Percentiles rank a stretch among this genome's conserved stretches.
Evolutionary conservation across 2,113 vertebrate genomes (phyloP).

Genomic region (Rhagologus leucostigma): DNA sequence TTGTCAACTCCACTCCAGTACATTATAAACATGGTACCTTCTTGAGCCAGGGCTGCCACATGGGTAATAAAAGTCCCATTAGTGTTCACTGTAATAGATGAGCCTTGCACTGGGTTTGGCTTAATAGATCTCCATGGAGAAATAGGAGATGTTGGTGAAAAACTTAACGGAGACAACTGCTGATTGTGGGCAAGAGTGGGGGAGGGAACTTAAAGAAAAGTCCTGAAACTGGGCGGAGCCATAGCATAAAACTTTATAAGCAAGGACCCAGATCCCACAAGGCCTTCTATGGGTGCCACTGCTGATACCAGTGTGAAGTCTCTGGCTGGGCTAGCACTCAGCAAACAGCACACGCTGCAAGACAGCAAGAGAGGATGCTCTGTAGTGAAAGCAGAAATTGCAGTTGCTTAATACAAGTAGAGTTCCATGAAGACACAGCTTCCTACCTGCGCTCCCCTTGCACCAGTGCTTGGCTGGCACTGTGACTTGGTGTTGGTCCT

Average conservation of each 20-base stretch:
- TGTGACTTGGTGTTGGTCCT: not conserved
- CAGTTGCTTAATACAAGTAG: not conserved
- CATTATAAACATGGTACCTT: not conserved
- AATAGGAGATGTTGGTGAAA: not conserved
- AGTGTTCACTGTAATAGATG: not conserved
- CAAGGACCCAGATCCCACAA: not conserved
- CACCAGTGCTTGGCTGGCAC: not conserved
- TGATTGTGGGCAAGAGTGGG: not conserved
- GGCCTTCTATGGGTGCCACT: not conserved
- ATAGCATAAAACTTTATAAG: not conserved
- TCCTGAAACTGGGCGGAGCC: not conserved
- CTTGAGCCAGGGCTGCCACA: not conserved
- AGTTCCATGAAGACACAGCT: not conserved
- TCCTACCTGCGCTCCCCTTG: not conserved
- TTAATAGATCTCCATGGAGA: not conserved
- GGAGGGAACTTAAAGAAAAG: not conserved
- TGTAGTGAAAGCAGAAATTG: not conserved
- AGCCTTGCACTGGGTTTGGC: not conserved
- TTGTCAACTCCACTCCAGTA: not conserved
- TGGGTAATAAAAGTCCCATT: not conserved
- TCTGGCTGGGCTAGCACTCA: not conserved
- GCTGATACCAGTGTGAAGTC: not conserved
- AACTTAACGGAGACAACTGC: not conserved
- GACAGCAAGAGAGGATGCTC: not conserved
- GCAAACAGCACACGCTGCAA: not conserved